Percentiles rank a stretch among this genome's conserved stretches.
Evolutionary conservation across 2,888 invertebrate species (phyloP).

Genomic region (Drosophila diplacantha): DNA sequence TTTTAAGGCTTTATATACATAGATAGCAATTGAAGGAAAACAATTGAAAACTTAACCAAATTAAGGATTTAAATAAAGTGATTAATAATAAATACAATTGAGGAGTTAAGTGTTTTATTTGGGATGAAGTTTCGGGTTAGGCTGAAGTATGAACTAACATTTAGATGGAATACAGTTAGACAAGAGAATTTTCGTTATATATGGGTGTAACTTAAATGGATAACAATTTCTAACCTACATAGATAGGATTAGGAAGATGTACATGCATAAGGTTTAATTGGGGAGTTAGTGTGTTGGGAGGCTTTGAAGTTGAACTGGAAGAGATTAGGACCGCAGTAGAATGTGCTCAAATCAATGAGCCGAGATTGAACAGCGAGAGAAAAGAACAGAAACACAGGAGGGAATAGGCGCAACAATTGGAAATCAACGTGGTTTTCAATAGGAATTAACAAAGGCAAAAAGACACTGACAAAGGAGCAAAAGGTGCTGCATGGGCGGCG

Average conservation of each 20-base stretch:
- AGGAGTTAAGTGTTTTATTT: slow-evolving; percentile 34
- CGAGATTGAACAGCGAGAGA: slow-evolving; percentile 24
- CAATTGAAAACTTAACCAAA: slow-evolving; percentile 29
- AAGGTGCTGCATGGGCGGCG: slow-evolving; percentile 49
- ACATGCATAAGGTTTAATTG: slow-evolving; percentile 13
- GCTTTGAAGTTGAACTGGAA: slow-evolving; percentile 19
- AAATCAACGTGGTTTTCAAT: slow-evolving; percentile 53
- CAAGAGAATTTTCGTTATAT: not conserved
- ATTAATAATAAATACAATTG: slow-evolving; percentile 25
- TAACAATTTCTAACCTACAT: slow-evolving; percentile 1
- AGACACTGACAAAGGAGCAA: slow-evolving; percentile 37
- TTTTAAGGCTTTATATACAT: slow-evolving; percentile 50
- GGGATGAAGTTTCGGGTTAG: slow-evolving; percentile 23
- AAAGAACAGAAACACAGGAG: slow-evolving; percentile 31
- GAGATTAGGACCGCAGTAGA: slow-evolving; percentile 21
- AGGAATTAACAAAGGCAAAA: slow-evolving; percentile 53
- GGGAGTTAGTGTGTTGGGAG: slow-evolving; percentile 27
- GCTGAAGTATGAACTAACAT: slow-evolving; percentile 15
- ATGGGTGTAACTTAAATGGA: slow-evolving; percentile 4
- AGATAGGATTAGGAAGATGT: not conserved
- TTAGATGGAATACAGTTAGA: slow-evolving; percentile 13
- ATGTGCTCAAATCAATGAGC: slow-evolving; percentile 15
- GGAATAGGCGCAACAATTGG: slow-evolving; percentile 43
- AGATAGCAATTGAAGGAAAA: slow-evolving; percentile 24
- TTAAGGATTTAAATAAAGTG: slow-evolving; percentile 10